Base-by-base conservation (phyloP, 2,113 vertebrate species). In the Hepsetus odoe region DNA sequence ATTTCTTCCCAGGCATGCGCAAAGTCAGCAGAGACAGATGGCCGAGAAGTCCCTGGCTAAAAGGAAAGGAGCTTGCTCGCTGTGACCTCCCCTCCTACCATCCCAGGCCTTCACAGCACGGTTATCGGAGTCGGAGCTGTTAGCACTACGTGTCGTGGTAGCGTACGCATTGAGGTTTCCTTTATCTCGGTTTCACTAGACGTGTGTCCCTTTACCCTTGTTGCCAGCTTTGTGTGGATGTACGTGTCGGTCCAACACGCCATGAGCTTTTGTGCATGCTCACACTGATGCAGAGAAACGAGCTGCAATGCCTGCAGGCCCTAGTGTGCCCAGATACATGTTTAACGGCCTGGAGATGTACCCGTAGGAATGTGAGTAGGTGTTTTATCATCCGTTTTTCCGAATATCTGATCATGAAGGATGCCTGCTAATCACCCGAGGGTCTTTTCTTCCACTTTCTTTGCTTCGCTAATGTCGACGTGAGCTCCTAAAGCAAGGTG, bases 11-110 rank as follows among this genome's bases (percentile, higher is more conserved):
- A 99, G 96, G 85, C 96, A 98, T 5, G 94, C 97, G 1, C 96
- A 99, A 83, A 96, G 93, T 77, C 96, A 98, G 87, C 97, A 98
- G 90, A 95, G 96, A 90, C 95, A 97, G 91, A 86, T 96, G 91
- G 91, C 94, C 68, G 96, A 97, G 88, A 98, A 97, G 85, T 92
- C 94, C 83, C 88, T 93, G 0, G 88, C 95, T 5, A 99, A 98
- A 91, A 97, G 93, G 93, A 70, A 28, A 55, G 51, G 12, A 18
- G 78, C 82, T 59, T 32, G 33, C 67, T 76, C 58, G 51, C 55
- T 73, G 62, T 71, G 74, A 58, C 72, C 82, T 66, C 30, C 28
- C 79, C 51, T 9, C n/a, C 20, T 65, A 30, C 46, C 80, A 18
- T n/a, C 20, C 18, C 24, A 76, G 55, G 49, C 55, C 79, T 56